These are phyloP conservation scores for Chelmon rostratus DNA, from an alignment of 2,797 vertebrate genomes.

Conservation along the genomic window DNA sequence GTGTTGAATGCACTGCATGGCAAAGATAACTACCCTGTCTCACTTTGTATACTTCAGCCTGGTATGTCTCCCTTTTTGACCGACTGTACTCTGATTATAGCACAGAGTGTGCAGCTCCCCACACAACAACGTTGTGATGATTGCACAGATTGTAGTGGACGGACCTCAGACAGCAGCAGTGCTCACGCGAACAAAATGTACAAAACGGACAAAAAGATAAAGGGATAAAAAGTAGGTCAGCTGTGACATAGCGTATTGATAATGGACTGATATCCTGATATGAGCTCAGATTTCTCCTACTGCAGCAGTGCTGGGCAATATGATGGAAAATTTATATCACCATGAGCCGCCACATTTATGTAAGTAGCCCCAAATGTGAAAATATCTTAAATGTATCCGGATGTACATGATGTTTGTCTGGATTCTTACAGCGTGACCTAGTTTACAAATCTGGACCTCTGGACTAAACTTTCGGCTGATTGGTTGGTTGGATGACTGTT, in stretches of 20 bases:
- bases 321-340: not conserved
- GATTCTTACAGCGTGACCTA: not conserved
- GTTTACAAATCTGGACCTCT: not conserved
- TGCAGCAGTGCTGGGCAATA: not conserved
- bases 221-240: constrained; percentile 18
- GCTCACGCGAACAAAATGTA: not conserved
- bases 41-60: not conserved
- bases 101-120: not conserved
- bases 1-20: not conserved
- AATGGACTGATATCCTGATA: not conserved
- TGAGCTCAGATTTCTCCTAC: not conserved
- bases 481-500: not conserved
- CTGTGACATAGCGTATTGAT: constrained; percentile 20
- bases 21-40: not conserved
- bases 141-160: not conserved
- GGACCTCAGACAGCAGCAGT: not conserved
- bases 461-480: not conserved
- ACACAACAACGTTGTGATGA: not conserved
- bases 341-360: constrained; percentile 6
- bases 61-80: not conserved
- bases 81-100: not conserved
- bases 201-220: not conserved
- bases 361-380: not conserved
- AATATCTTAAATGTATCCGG: not conserved
- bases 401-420: not conserved